phyloP scores from a whole-genome alignment of 2,797 vertebrate species.

The Micropoecilia bifurca region DNA sequence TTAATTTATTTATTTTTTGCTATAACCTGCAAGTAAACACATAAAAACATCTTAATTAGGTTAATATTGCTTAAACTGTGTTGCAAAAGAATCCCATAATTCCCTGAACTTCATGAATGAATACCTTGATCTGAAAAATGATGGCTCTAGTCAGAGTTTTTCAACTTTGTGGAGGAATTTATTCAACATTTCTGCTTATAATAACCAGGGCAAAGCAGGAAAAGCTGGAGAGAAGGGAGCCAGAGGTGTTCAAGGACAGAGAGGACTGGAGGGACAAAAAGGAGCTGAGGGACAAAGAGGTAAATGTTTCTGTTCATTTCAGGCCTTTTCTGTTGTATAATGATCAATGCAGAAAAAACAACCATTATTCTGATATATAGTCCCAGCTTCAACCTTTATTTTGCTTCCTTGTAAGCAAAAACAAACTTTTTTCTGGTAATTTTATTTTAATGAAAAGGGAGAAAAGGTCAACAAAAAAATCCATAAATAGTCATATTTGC shows the following conservation, averaged over 20 bases:
- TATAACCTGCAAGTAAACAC: neutral
- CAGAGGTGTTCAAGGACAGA: slow-evolving; percentile 71
- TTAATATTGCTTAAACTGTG: neutral
- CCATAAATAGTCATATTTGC: neutral
- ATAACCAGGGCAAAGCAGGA: slow-evolving; percentile 78
- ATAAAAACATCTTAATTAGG: neutral
- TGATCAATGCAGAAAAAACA: neutral
- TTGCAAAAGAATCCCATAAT: neutral
- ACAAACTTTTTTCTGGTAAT: neutral
- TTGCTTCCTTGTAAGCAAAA: neutral
- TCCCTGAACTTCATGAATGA: neutral
- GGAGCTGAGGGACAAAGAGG: slow-evolving; percentile 75
- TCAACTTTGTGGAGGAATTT: neutral
- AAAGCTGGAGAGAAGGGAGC: slow-evolving; percentile 73
- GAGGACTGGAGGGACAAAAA: slow-evolving; percentile 75
- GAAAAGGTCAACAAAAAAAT: neutral
- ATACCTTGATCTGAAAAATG: neutral
- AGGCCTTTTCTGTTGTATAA: neutral
- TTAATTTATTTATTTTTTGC: neutral
- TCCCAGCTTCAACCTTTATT: neutral
- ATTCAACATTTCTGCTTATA: neutral
- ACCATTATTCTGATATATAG: neutral
- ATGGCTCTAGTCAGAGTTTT: neutral
- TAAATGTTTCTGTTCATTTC: slow-evolving; percentile 22
- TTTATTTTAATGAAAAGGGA: neutral